These are phyloP conservation scores for Keiferia lycopersicella DNA, from an alignment of 2,888 invertebrate species.

Conservation along the genomic window DNA sequence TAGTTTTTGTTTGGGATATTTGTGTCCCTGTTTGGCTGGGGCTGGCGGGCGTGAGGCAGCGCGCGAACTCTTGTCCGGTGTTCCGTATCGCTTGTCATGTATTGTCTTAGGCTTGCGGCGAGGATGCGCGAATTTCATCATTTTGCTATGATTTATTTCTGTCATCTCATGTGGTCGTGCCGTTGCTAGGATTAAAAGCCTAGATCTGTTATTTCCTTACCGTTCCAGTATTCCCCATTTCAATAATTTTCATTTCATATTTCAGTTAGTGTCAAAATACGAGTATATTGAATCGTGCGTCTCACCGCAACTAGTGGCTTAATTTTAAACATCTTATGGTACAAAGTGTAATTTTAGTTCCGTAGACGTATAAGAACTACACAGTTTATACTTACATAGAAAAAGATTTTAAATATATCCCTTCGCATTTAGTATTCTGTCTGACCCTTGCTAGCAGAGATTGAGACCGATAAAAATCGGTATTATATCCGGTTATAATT, in stretches of 20 bases:
- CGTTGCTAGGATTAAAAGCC: background rate
- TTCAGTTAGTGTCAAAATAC: background rate
- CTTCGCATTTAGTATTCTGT: background rate
- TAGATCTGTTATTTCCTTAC: background rate
- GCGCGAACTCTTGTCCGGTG: slow-evolving; percentile 42
- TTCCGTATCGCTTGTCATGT: slow-evolving; percentile 47
- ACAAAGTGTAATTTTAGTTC: slow-evolving; percentile 78
- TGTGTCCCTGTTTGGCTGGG: slow-evolving; percentile 14
- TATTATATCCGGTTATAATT: too few relatives aligned
- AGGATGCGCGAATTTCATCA: slow-evolving; percentile 31
- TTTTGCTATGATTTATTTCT: background rate
- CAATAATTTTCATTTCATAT: background rate
- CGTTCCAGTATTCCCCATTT: background rate
- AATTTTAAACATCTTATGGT: slow-evolving; percentile 71
- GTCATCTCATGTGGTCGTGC: background rate
- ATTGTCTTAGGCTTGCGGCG: slow-evolving; percentile 43
- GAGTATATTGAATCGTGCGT: slow-evolving; percentile 26
- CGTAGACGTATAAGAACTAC: slow-evolving; percentile 74
- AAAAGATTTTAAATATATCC: slow-evolving; percentile 39
- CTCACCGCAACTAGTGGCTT: slow-evolving; percentile 60
- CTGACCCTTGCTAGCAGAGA: background rate
- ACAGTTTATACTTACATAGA: slow-evolving; percentile 73
- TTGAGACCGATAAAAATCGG: background rate
- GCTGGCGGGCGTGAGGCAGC: slow-evolving; percentile 34
- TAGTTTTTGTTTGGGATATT: slow-evolving; percentile 43